phyloP scores from a whole-genome alignment of 2,797 vertebrate genomes.

The Gymnopithys bicolor region DNA sequence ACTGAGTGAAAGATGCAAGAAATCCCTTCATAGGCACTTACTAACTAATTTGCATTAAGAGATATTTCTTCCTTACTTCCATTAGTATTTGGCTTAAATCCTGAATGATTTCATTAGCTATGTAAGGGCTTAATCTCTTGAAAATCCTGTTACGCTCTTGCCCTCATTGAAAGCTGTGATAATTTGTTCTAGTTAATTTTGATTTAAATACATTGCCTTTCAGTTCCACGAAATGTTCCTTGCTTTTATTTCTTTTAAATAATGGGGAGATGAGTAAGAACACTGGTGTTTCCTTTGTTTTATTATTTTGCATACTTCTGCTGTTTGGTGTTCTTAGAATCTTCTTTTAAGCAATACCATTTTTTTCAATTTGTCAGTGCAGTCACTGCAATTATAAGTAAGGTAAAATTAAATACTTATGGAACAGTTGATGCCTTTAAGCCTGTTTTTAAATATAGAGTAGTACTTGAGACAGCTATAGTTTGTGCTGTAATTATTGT shows the following conservation, averaged over 20 bases:
- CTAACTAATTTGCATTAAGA: neutral
- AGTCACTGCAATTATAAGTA: neutral
- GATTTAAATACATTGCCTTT: conserved; percentile 5
- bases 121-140: conserved; percentile 36
- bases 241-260: neutral
- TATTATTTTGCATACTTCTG: neutral
- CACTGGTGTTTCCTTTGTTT: rapidly evolving
- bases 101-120: conserved; percentile 35
- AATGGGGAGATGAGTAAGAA: neutral
- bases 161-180: conserved; percentile 12
- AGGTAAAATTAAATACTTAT: neutral
- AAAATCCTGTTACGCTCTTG: conserved; percentile 28
- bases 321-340: neutral
- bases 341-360: neutral
- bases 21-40: neutral
- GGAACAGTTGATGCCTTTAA: neutral
- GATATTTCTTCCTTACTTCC: neutral
- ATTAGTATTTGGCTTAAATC: conserved; percentile 15
- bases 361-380: neutral
- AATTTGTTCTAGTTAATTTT: conserved; percentile 34
- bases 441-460: neutral
- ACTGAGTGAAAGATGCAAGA: neutral
- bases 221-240: neutral
- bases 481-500: neutral
- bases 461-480: neutral